Base-by-base conservation (phyloP, 2,797 vertebrate species). In the Macrochelys suwanniensis region DNA sequence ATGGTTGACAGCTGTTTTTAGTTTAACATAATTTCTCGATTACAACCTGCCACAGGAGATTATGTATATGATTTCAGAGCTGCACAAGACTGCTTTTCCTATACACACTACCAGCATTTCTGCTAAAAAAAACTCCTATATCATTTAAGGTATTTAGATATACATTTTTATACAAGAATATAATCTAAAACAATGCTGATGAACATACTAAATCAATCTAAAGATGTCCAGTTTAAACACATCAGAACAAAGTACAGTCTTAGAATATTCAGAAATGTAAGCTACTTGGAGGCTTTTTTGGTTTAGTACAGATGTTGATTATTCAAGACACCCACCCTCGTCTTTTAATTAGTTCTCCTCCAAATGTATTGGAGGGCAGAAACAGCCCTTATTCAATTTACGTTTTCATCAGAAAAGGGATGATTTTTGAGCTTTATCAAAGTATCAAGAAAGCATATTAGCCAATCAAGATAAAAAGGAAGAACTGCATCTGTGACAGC, bases 121-220 rank as follows among this genome's bases (percentile, higher is more conserved):
- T 93, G 89, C 79, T 96, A 94, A 85, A 95, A 85, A 95, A 88
- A 95, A 91, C 87, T 59, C 10, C 61, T 57, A 93, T 78, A 84
- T 26, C 68, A 59, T 83, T 81, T 96, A 94, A 5, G 17, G 31
- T 85, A 88, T 26, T 47, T 87, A 93, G 49, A 78, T 89, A 91
- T 84, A 26, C 79, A 68, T 47, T 95, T 96, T 93, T 61, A 96
- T 96, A 95, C n/a, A 83, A 93, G 25, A 91, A 89, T 82, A 87
- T 65, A 96, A 87, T 84, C 81, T 90, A 89, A 96, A 33, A 89
- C 71, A 83, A 93, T 80, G 79, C 33, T 81, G 90, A 84, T 83
- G 85, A 94, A 81, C 84, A 45, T 61, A 76, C 25, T 26, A 90
- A 82, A 89, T 89, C 10, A 49, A 21, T 61, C 79, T 76, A 61